Percentiles rank a stretch among this genome's conserved stretches.
Conservation (phyloP, 2,888 invertebrate genomes). For the Saturnia pavonia region DNA sequence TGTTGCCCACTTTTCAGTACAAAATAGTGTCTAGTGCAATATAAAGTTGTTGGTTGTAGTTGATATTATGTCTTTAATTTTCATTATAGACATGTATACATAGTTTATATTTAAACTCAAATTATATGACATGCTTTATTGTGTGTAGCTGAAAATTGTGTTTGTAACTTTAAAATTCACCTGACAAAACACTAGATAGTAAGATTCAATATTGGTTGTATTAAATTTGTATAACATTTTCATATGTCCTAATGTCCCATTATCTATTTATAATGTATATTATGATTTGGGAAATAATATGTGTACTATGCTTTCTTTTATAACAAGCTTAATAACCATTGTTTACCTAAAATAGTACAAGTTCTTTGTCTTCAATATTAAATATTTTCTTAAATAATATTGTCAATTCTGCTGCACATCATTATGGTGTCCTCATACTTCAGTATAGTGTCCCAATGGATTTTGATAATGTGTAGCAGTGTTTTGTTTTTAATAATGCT, state of each 20-base stretch:
- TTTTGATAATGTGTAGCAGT: constrained; percentile 62
- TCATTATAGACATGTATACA: background rate
- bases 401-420: constrained; percentile 51
- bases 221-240: constrained; percentile 1
- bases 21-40: constrained; percentile 2
- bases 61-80: background rate
- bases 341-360: constrained; percentile 56
- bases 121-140: constrained; percentile 1
- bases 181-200: background rate
- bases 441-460: constrained; percentile 56
- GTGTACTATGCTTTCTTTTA: constrained; percentile 5
- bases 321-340: constrained; percentile 29
- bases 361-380: constrained; percentile 39
- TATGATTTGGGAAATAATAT: constrained; percentile 3
- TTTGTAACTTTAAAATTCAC: constrained; percentile 1
- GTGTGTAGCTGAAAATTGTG: background rate
- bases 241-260: constrained; percentile 1
- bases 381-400: constrained; percentile 30
- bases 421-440: constrained; percentile 29
- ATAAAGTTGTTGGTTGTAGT: background rate
- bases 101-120: background rate
- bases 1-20: constrained; percentile 3
- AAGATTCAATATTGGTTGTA: constrained; percentile 19
- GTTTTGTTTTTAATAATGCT: constrained; percentile 57
- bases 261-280: constrained; percentile 3